phyloP scores from a whole-genome alignment of 2,113 vertebrate species.

The Fulmarus glacialis region DNA sequence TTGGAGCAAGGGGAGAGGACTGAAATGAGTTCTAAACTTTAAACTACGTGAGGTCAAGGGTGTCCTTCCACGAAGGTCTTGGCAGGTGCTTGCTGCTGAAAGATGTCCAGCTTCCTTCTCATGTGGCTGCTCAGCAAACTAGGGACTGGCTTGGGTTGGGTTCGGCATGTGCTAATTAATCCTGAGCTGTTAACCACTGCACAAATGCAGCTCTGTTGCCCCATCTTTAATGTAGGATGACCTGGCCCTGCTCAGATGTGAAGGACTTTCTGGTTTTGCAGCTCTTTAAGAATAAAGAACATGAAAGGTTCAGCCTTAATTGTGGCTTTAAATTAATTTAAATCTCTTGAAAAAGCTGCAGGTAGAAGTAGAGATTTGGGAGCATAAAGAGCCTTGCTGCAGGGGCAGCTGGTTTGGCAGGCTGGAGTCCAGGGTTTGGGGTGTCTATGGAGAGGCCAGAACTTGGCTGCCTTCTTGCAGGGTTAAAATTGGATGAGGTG shows the following conservation, averaged over 20 bases:
- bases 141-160: not conserved
- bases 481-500: not conserved
- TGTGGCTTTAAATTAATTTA: not conserved
- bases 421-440: not conserved
- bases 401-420: not conserved
- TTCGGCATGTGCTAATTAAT: not conserved
- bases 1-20: not conserved
- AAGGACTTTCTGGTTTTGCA: conserved; percentile 27
- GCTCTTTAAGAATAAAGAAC: not conserved
- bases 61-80: not conserved
- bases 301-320: not conserved
- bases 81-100: not conserved
- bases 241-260: not conserved
- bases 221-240: not conserved
- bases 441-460: not conserved
- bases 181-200: not conserved
- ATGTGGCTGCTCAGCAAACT: not conserved
- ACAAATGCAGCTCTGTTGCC: not conserved
- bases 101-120: not conserved
- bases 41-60: not conserved
- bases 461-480: not conserved
- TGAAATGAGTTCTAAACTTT: not conserved
- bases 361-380: not conserved
- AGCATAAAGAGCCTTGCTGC: not conserved
- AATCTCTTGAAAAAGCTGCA: not conserved